Evolutionary conservation across 2,113 vertebrate genomes (phyloP).

Genomic region (Actenoides hombroni): DNA sequence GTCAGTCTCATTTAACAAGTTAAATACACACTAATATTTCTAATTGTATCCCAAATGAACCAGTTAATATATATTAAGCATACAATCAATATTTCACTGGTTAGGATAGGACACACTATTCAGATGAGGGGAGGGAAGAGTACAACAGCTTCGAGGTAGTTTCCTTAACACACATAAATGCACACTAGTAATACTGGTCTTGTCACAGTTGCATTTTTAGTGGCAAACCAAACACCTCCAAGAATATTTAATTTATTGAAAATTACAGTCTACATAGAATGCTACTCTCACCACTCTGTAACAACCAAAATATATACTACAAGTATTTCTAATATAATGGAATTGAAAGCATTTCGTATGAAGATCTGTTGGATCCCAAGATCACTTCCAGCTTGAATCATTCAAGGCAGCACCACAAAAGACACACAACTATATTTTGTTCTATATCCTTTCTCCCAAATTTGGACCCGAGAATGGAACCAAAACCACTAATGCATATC

Average conservation of each 20-base stretch:
- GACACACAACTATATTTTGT: background rate
- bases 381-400: background rate
- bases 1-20: background rate
- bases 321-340: background rate
- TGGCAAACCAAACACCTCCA: background rate
- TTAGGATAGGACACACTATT: background rate
- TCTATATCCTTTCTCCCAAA: background rate
- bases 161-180: background rate
- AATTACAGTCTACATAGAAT: background rate
- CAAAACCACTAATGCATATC: background rate
- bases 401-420: background rate
- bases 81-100: background rate
- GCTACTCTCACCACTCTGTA: background rate
- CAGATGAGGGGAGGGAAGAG: background rate
- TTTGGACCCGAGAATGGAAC: background rate
- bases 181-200: too few relatives aligned
- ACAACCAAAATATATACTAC: background rate
- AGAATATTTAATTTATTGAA: background rate
- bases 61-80: constrained; percentile 23
- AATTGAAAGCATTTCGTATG: background rate
- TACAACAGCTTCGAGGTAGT: background rate
- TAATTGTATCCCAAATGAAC: constrained; percentile 22
- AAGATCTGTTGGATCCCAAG: background rate
- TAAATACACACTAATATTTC: constrained; percentile 39
- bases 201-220: background rate